phyloP scores from a whole-genome alignment of 2,888 invertebrate species.

The Nemurella pictetii region DNA sequence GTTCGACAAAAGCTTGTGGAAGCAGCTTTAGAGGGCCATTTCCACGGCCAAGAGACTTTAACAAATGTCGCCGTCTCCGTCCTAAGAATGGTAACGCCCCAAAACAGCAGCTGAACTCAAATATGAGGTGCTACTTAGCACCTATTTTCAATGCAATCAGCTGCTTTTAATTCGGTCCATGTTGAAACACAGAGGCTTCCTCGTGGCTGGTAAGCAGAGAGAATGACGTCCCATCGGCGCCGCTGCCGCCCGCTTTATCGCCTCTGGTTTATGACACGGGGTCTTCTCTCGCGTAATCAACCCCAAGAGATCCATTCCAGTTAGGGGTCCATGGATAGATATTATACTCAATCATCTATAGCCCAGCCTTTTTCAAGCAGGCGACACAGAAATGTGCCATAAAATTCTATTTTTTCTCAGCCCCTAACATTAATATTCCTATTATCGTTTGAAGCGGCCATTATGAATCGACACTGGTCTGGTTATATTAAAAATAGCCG shows the following conservation, averaged over 20 bases:
- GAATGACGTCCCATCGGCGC: too few species aligned
- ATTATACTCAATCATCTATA: neutral
- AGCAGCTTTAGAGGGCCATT: neutral
- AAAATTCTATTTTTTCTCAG: neutral
- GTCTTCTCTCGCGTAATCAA: neutral
- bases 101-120: neutral
- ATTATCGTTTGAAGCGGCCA: neutral
- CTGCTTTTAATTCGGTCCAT: neutral
- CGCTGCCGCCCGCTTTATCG: neutral
- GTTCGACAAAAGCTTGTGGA: neutral
- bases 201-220: too few species aligned
- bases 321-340: neutral
- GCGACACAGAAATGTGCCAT: neutral
- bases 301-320: neutral
- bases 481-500: neutral
- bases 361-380: neutral
- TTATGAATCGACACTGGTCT: neutral
- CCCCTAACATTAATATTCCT: neutral
- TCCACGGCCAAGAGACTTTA: neutral
- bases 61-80: neutral
- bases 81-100: neutral
- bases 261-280: neutral
- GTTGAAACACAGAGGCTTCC: neutral
- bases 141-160: neutral
- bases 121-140: neutral